Base-by-base conservation (phyloP, 2,113 vertebrate species). In the Propithecus coquereli region DNA sequence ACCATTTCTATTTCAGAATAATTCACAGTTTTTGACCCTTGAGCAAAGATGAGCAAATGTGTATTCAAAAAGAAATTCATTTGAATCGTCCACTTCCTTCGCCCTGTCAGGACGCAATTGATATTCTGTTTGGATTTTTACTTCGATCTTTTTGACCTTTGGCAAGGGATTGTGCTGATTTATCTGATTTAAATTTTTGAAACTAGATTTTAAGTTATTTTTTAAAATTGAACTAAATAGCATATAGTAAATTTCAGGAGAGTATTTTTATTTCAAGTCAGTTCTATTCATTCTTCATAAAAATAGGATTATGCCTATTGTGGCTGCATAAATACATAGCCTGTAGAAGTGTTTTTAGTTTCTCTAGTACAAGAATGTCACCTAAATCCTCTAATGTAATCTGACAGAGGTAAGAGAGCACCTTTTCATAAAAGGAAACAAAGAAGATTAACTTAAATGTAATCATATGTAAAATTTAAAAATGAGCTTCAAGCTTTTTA, bases 1-100 rank as follows among this genome's bases (percentile, higher is more conserved):
- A 97, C 92, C 94, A 93, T 97, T 95, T 96, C 97, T 98, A 91
- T 98, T 98, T 96, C 97, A 94, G 96, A 96, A 95, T 98, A 98
- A 98, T 98, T 98, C 94, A 88, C 74, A 9, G 94, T 97, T 97
- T 97, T 96, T 97, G 97, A 97, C 97, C 97, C 96, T 96, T 98
- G 74, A 95, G 13, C 92, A 95, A 97, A 97, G 93, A 97, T 94
- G 94, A 96, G 95, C 97, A 98, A 98, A 93, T 95, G 83, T 73
- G 68, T 47, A 90, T 97, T 98, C 87, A 52, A 80, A 76, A 97
- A 97, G 80, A 97, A 94, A 87, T 85, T 32, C 94, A 95, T 98
- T 90, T 95, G 90, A 97, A 95, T 94, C 73, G 32, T 90, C 86
- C 93, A 91, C 96, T 98, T 63, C 30, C 94, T 97, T 97, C 70